Conservation (phyloP, 2,888 invertebrate genomes). For the Drepanosiphum platanoidis region DNA sequence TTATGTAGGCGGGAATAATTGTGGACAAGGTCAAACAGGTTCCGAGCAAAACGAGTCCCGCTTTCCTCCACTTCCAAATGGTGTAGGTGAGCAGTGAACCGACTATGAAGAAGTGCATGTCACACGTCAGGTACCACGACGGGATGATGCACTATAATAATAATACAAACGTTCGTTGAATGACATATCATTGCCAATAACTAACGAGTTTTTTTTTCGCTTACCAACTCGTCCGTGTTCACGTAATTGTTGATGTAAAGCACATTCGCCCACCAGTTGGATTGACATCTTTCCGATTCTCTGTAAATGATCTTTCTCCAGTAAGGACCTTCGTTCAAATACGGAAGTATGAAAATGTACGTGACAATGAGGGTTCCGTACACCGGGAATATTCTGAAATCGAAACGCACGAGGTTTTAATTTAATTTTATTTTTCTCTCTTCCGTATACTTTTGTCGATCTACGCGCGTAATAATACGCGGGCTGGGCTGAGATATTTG, state of each 20-base stretch:
- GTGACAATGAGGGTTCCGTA: constrained; percentile 65
- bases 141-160: constrained; percentile 64
- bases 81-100: constrained; percentile 63
- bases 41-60: constrained; percentile 59
- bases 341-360: constrained; percentile 64
- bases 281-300: constrained; percentile 63
- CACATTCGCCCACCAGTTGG: constrained; percentile 66
- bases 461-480: not conserved
- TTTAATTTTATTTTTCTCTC: no score
- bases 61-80: constrained; percentile 63
- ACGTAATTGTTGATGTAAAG: constrained; percentile 66
- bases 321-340: constrained; percentile 64
- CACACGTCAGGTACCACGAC: constrained; percentile 65
- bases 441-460: no score
- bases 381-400: constrained; percentile 65
- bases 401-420: no score
- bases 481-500: no score
- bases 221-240: constrained; percentile 64
- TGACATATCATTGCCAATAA: not conserved
- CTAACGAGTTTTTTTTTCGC: not conserved
- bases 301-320: constrained; percentile 63
- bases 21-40: constrained; percentile 62
- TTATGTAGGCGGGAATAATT: constrained; percentile 63
- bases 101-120: constrained; percentile 65
- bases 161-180: not conserved